Base-by-base conservation (phyloP, 2,113 vertebrate species). In the Hassar affinis region DNA sequence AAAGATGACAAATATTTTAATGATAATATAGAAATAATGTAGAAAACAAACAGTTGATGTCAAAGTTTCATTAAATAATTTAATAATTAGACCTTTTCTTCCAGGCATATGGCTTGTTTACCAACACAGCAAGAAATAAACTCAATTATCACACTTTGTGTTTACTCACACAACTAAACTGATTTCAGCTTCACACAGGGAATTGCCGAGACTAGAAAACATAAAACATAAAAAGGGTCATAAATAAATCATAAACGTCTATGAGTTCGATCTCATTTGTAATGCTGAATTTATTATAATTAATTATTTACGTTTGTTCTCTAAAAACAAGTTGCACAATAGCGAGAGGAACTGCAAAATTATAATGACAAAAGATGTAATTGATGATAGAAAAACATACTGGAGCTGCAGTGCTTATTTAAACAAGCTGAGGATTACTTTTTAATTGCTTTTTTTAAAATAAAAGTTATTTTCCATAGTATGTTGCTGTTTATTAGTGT, bases 21-120 rank as follows among this genome's bases (percentile, higher is more conserved):
- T 72, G 18, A 35, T 35, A 66, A 35, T 20, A 42, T 42, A 18
- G 35, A 47, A 22, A 42, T 6, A 72, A 25, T 57, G 1, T 27
- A 42, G 27, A 72, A 59, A 59, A 74, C 30, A 66, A 33, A 2
- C 9, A 25, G 9, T 64, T 15, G 17, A 3, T 38, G 2, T 22
- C 18, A 11, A 25, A 69, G 20, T 68, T 69, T 69, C 8, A 38
- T 69, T 42, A 69, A 38, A 22, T 38, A 42, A 42, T 69, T 38
- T 3, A 74, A 49, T 27, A 15, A 27, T 25, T 17, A 27, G 5
- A 0, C 10, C 20, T 47, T 25, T 6, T 47, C 69, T 72, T 47
- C 42, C 12, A n/a, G n/a, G 27, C 69, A 49, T n/a, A 27, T 49
- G 45, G 68, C 68, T 71, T 71, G 35, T 71, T 72, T n/a, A 72